phyloP scores from a whole-genome alignment of 2,888 invertebrate genomes.

The Blastobasis lacticolella region DNA sequence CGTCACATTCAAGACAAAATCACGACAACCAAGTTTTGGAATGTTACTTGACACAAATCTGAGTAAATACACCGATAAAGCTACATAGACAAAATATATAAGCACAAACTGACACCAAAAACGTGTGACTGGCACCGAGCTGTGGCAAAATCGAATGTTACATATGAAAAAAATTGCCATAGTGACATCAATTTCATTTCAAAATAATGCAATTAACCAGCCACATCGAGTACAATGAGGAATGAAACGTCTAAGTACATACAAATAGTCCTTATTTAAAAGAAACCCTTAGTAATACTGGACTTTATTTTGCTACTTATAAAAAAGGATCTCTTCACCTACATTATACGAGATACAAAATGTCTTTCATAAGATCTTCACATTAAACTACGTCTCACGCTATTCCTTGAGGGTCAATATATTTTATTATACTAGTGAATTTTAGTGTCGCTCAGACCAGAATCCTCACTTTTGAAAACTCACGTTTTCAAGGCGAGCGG shows the following conservation, averaged over 20 bases:
- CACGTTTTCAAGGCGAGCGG: too few relatives aligned
- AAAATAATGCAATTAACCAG: too few relatives aligned
- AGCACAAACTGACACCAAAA: slow-evolving; percentile 9
- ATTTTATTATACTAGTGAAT: too few relatives aligned
- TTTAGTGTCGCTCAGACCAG: too few relatives aligned
- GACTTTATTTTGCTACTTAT: slow-evolving; percentile 33
- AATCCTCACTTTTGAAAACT: too few relatives aligned
- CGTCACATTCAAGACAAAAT: background rate
- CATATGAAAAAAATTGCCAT: too few relatives aligned
- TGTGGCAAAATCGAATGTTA: too few relatives aligned
- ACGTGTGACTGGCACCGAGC: slow-evolving; percentile 2
- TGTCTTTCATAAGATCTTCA: slow-evolving; percentile 31
- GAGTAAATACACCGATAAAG: background rate
- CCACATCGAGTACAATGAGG: background rate
- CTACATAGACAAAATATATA: background rate
- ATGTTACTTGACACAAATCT: slow-evolving; percentile 3
- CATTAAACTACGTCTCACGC: slow-evolving; percentile 11
- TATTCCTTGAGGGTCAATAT: too few relatives aligned
- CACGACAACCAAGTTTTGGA: slow-evolving; percentile 6
- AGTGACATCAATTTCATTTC: too few relatives aligned
- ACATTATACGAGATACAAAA: slow-evolving; percentile 29
- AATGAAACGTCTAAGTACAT: slow-evolving; percentile 1
- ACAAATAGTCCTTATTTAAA: slow-evolving; percentile 21
- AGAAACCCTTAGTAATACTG: slow-evolving; percentile 34
- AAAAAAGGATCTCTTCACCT: slow-evolving; percentile 20